Base-by-base conservation (phyloP, 2,888 invertebrate genomes). In the Nomada ruficornis region DNA sequence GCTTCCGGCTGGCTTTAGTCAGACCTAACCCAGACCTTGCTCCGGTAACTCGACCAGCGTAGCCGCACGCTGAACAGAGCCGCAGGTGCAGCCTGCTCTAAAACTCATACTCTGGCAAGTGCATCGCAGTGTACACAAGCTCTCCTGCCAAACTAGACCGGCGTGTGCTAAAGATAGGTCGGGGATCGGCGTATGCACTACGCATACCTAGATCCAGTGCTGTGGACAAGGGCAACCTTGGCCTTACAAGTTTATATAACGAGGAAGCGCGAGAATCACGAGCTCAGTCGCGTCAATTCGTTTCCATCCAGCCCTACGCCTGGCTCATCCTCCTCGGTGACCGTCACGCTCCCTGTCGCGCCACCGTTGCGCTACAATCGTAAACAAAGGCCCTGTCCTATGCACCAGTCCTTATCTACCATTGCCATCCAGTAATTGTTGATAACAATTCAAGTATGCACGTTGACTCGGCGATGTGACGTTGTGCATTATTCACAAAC, bases 241-340 rank as follows among this genome's bases (percentile, higher is more conserved):
- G 91, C 92, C 92, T 92, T 92, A 89, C 83, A 89, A 88, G 87
- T 88, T 92, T 92, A 92, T 92, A 92, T 92, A 92, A 92, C 81
- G 90, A 85, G 86, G 86, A 87, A 86, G 84, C 90, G 76, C 73
- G 84, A 81, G 86, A 88, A 88, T 86, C 80, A 80, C 81, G 75
- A 89, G 89, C 90, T 88, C 87, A 91, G 89, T 89, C 75, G 79
- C 83, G 80, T 70, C 84, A 86, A 54, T 72, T 75, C 81, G 75
- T 83, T 82, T 86, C 84, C 82, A 81, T 65, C 82, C 78, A 10
- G 85, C 50, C 83, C 72, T 84, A 75, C 74, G 55, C 64, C 55
- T 69, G 60, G 23, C 3, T 11, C 9, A 47, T 47, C 23, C 29
- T 44, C 13, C 20, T 13, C 9, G 9, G 36, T 10, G 47, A 26